These are phyloP conservation scores for Hydrophis major DNA, from an alignment of 2,797 vertebrate genomes.

Conservation along the genomic window DNA sequence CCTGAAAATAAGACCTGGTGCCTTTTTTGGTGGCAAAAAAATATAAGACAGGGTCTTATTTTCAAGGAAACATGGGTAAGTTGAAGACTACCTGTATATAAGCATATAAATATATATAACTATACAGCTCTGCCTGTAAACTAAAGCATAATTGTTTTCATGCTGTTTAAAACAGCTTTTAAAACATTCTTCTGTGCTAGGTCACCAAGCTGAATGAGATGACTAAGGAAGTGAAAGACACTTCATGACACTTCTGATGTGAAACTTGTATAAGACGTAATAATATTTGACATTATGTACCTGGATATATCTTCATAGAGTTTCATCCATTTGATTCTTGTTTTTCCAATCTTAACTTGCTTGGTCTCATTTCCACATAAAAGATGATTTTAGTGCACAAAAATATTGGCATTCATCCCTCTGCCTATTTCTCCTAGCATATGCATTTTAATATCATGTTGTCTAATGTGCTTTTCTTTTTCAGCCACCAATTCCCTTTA, in stretches of 20 bases:
- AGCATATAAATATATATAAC: neutral
- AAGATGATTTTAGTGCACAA: neutral
- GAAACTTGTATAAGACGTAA: neutral
- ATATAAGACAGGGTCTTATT: no score
- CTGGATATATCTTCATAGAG: neutral
- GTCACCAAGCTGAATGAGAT: neutral
- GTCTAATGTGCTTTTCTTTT: neutral
- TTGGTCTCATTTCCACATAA: neutral
- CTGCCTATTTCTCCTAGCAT: neutral
- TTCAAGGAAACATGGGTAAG: no score
- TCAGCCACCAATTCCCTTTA: neutral
- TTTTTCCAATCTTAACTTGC: neutral
- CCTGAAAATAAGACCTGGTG: no score
- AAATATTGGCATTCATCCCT: neutral
- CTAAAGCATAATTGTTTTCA: neutral
- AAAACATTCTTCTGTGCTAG: slow-evolving; percentile 32
- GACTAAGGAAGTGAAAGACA: neutral
- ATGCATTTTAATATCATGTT: neutral
- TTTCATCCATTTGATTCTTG: neutral
- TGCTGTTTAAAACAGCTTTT: slow-evolving; percentile 53
- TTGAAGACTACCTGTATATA: neutral
- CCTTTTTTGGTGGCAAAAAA: no score
- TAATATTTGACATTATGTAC: neutral
- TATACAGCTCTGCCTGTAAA: neutral
- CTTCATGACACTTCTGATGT: neutral